A percentile compares a stretch with the other conserved stretches of the same genome.
phyloP scores from a whole-genome alignment of 2,797 vertebrate species.

The Ibycter americanus region DNA sequence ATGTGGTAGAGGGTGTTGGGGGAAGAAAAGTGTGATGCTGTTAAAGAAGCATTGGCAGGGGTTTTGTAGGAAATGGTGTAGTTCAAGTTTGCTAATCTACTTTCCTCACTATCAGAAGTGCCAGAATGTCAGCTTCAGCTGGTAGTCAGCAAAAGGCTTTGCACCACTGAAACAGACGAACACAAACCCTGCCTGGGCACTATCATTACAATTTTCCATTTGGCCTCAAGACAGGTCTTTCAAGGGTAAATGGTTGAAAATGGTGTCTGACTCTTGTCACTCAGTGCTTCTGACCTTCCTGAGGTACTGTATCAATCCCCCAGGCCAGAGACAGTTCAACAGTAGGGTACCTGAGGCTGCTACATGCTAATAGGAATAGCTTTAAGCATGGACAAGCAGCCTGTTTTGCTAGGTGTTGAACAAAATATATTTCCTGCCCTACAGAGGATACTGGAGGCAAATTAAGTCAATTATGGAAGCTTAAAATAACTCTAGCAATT shows the following conservation, averaged over 20 bases:
- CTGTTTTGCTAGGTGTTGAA: neutral
- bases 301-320: neutral
- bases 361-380: too few relatives aligned
- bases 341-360: neutral
- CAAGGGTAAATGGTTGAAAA: neutral
- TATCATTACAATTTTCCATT: too few relatives aligned
- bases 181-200: neutral
- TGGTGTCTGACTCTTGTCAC: neutral
- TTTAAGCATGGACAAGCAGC: neutral
- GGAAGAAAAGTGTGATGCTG: neutral
- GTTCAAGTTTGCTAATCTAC: neutral
- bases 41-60: neutral
- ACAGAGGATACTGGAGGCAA: neutral
- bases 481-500: neutral
- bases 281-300: neutral
- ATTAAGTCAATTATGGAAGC: neutral
- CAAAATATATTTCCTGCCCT: neutral
- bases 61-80: neutral
- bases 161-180: too few relatives aligned
- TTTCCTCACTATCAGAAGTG: fast-evolving
- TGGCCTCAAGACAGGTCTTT: neutral
- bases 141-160: neutral
- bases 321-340: neutral
- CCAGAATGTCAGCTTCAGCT: neutral
- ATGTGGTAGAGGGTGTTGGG: too few relatives aligned